phyloP scores from a whole-genome alignment of 37 sponge, comb jelly and placozoan species.

The Crambe crambe region DNA sequence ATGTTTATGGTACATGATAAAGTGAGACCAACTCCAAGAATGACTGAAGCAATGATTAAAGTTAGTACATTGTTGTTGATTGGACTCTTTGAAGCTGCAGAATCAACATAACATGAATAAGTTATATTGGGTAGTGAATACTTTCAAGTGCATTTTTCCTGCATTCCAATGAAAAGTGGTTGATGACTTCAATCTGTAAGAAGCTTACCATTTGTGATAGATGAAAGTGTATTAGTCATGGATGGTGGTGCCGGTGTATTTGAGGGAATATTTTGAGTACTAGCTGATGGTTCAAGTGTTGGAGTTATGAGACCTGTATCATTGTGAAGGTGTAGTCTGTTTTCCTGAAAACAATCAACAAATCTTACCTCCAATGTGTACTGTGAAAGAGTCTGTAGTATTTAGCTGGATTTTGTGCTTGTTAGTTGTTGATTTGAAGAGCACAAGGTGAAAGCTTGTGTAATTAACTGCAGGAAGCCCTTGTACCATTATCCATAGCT shows the following conservation, averaged over 20 bases:
- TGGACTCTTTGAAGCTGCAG: not conserved
- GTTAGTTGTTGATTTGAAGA: not conserved
- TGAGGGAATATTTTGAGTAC: too few species aligned
- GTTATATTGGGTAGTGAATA: too few species aligned
- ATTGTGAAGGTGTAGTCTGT: not conserved
- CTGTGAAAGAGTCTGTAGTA: not conserved
- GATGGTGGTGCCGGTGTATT: too few species aligned
- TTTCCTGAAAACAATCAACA: not conserved
- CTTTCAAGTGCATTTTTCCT: too few species aligned
- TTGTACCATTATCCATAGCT: slow-evolving; percentile 1
- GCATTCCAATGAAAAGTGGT: too few species aligned
- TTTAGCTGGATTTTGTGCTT: not conserved
- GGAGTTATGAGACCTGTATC: not conserved
- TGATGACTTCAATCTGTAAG: too few species aligned
- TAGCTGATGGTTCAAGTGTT: too few species aligned
- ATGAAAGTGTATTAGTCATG: too few species aligned
- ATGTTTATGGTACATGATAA: not conserved
- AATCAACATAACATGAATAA: not conserved
- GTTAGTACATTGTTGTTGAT: not conserved
- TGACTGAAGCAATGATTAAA: not conserved
- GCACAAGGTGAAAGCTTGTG: not conserved
- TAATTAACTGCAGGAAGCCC: not conserved
- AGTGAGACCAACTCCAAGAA: not conserved
- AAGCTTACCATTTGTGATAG: too few species aligned
- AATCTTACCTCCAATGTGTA: not conserved